phyloP scores from a whole-genome alignment of 2,797 vertebrate species.

The Emydoidea blandingii region DNA sequence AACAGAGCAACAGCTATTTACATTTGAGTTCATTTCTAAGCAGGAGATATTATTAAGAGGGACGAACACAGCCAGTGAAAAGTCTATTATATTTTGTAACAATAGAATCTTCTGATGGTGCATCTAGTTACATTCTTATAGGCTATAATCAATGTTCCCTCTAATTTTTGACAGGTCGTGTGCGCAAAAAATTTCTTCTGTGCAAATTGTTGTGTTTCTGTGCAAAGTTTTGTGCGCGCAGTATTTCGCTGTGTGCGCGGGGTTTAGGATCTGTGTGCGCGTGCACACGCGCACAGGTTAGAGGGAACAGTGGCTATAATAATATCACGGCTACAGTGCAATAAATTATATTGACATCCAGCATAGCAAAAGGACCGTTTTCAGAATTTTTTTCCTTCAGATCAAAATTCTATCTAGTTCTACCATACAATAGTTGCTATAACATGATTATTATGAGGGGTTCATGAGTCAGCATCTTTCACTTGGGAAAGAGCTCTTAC shows the following conservation, averaged over 20 bases:
- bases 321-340: neutral
- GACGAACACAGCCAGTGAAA: neutral
- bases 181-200: too few relatives aligned
- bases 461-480: neutral
- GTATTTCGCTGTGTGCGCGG: too few relatives aligned
- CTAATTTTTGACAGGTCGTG: too few relatives aligned
- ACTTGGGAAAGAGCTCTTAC: neutral
- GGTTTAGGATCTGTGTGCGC: too few relatives aligned
- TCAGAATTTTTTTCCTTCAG: neutral
- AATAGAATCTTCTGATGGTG: neutral
- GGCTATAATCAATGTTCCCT: neutral
- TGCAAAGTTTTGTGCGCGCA: too few relatives aligned
- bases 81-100: neutral
- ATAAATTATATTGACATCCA: neutral
- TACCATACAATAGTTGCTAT: neutral
- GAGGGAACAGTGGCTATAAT: neutral
- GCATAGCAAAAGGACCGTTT: neutral
- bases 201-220: too few relatives aligned
- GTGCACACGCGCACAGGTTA: too few relatives aligned
- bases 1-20: neutral
- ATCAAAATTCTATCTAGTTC: neutral
- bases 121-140: neutral
- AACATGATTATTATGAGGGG: neutral
- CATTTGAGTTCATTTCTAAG: slow-evolving; percentile 18
- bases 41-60: slow-evolving; percentile 22